A percentile compares a stretch with the other conserved stretches of the same genome.
Evolutionary conservation across 1,140 invertebrate species (phyloP).

Genomic region (Ceratina japonica): DNA sequence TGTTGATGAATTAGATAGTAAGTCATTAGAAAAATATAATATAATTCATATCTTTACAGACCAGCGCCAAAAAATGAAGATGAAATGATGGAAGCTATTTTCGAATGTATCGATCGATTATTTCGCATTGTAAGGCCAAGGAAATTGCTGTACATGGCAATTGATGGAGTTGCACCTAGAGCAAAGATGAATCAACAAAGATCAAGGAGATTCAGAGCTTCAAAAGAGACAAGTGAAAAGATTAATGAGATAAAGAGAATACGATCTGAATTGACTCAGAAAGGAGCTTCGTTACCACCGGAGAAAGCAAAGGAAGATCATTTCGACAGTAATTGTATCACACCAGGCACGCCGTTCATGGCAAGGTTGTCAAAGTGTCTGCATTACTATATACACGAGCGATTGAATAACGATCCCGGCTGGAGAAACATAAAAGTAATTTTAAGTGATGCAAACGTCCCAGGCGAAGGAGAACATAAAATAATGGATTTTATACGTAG

Average conservation of each 20-base stretch:
- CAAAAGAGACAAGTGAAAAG: slow-evolving; percentile 97
- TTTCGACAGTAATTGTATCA: slow-evolving; percentile 99
- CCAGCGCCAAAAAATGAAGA: slow-evolving; percentile 99
- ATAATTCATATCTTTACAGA: slow-evolving; percentile 74
- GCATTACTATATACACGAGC: slow-evolving; percentile 97
- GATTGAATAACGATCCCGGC: slow-evolving; percentile 95
- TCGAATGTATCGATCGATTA: slow-evolving; percentile 98
- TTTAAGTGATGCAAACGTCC: slow-evolving; percentile 98
- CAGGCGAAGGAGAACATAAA: slow-evolving; percentile 99
- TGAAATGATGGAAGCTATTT: slow-evolving; percentile 99
- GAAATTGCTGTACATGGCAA: slow-evolving; percentile 99
- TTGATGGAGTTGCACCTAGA: slow-evolving; percentile 98
- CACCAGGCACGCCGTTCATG: slow-evolving; percentile 99
- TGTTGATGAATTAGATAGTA: not conserved
- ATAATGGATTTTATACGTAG: slow-evolving; percentile 99
- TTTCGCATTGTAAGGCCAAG: slow-evolving; percentile 97
- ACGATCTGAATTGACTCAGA: slow-evolving; percentile 85
- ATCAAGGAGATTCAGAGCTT: slow-evolving; percentile 96
- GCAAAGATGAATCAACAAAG: slow-evolving; percentile 99
- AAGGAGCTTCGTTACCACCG: slow-evolving; percentile 91
- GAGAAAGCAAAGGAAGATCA: slow-evolving; percentile 94
- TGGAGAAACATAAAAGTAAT: slow-evolving; percentile 98
- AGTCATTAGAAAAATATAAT: not conserved
- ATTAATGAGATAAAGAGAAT: slow-evolving; percentile 90
- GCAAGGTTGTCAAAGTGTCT: slow-evolving; percentile 95